phyloP scores from a whole-genome alignment of 2,797 vertebrate genomes.

The Artibeus lituratus region DNA sequence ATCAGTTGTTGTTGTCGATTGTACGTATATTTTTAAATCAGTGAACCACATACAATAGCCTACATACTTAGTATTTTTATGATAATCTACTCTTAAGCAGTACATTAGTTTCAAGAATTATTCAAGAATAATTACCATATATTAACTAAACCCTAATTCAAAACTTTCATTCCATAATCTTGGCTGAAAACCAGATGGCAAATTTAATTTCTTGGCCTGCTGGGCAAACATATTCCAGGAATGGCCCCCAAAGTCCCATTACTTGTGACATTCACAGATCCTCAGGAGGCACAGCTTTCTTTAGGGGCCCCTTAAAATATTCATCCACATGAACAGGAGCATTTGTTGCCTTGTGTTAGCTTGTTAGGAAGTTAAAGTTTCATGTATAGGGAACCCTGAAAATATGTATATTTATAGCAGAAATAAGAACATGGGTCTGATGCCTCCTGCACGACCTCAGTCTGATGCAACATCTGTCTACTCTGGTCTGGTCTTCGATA shows the following conservation, averaged over 20 bases:
- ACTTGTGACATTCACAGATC: neutral
- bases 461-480: conserved; percentile 71
- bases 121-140: neutral
- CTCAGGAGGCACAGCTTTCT: neutral
- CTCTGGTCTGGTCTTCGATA: conserved; percentile 76
- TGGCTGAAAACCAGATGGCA: neutral
- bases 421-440: conserved; percentile 72
- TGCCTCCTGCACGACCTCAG: conserved; percentile 39
- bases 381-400: neutral
- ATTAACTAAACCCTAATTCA: conserved; percentile 7
- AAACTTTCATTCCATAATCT: neutral
- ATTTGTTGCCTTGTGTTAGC: neutral
- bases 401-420: conserved; percentile 61
- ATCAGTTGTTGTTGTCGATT: neutral
- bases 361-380: neutral
- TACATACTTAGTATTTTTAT: neutral
- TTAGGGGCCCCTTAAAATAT: neutral
- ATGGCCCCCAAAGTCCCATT: neutral
- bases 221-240: neutral
- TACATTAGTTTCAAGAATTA: neutral
- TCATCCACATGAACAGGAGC: neutral
- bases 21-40: neutral
- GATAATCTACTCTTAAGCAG: neutral
- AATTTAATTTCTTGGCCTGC: neutral
- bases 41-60: neutral